Evolutionary conservation across 2,888 invertebrate genomes (phyloP).

Genomic region (Meta bourneti): DNA sequence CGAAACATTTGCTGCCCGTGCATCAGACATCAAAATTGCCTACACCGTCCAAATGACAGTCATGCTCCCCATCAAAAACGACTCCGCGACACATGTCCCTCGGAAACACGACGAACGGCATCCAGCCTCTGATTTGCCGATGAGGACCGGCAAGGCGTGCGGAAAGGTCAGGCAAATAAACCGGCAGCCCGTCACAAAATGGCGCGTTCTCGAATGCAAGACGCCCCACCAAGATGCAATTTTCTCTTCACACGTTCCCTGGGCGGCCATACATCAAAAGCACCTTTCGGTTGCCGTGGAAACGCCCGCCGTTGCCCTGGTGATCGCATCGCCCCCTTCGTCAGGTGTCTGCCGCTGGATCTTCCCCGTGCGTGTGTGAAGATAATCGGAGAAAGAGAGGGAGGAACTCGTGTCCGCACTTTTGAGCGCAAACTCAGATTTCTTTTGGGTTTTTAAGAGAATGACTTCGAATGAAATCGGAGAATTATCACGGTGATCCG

Average conservation of each 20-base stretch:
- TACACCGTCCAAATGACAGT: too few species aligned
- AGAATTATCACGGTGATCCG: too few species aligned
- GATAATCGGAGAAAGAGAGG: conserved; percentile 34
- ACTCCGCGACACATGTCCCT: too few species aligned
- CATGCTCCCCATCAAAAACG: too few species aligned
- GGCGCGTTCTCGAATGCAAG: conserved; percentile 55
- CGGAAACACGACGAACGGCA: not conserved
- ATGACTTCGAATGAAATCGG: too few species aligned
- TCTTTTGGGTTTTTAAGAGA: not conserved
- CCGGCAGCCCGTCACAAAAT: conserved; percentile 42
- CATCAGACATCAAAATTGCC: too few species aligned
- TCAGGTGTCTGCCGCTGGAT: conserved; percentile 59
- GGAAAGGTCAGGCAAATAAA: conserved; percentile 43
- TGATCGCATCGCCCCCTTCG: conserved; percentile 54
- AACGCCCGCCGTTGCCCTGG: conserved; percentile 43
- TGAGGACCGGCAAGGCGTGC: not conserved
- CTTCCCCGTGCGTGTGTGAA: conserved; percentile 30
- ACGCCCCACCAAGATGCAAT: conserved; percentile 69
- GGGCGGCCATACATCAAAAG: conserved; percentile 73
- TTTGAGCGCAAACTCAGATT: conserved; percentile 20
- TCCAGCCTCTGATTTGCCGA: not conserved
- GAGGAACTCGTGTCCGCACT: conserved; percentile 15
- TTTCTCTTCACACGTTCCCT: conserved; percentile 70
- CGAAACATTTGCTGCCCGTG: too few species aligned
- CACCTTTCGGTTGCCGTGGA: conserved; percentile 67